Base-by-base conservation (phyloP, 2,888 invertebrate genomes). In the Biston betularia region DNA sequence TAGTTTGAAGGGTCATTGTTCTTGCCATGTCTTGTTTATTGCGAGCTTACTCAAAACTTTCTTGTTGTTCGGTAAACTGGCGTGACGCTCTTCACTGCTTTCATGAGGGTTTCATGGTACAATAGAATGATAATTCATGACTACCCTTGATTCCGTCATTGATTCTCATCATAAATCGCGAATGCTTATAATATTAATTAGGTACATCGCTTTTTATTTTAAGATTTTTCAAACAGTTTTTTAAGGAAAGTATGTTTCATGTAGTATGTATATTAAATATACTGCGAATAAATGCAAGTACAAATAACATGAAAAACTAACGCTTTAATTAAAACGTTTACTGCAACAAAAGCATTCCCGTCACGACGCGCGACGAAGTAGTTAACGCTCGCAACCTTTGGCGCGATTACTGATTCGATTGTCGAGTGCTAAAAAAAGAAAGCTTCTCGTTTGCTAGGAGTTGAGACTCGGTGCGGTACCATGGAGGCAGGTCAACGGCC, bases 401-500 rank as follows among this genome's bases (percentile, higher is more conserved):
- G 70, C 64, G 55, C 65, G 68, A 73, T 68, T 70, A 66, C 68
- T 61, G 66, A 67, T 70, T 66, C 62, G 66, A 68, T 76, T 75
- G 69, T 80, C 56, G 68, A 59, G 63, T 73, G 73, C 70, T 77
- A 75, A 72, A 79, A 79, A 79, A 84, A 81, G 80, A 81, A 86
- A 84, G 78, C 78, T 81, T 40, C n/a, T 56, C 35, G 55, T 50
- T 55, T 48, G 50, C 50, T 68, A 63, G 76, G 79, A 84, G 81
- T 79, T 76, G 71, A 45, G 63, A 78, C 77, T 79, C 80, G 78
- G 85, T 85, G 84, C 84, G 72, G 79, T 84, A 83, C 80, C 74
- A 78, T 70, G 72, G 6, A 53, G 79, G 82, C 87, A 86, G 92
- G 90, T 93, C 92, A 89, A 77, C 89, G 93, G 90, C 93, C 93